Evolutionary conservation across 2,797 vertebrate species (phyloP).

Genomic region (Rhinophrynus dorsalis): DNA sequence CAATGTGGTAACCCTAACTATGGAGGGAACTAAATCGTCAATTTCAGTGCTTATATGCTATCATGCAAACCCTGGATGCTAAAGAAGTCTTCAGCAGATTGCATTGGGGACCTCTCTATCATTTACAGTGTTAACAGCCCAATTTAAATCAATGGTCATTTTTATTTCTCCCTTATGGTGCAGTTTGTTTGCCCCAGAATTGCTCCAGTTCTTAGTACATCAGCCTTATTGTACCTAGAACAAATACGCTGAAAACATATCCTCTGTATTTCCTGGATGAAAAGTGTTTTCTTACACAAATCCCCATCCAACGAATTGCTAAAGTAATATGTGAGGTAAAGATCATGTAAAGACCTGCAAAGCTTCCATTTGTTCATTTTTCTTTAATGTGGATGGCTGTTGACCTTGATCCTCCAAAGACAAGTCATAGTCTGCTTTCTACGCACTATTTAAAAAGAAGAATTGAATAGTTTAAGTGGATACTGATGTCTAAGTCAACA

Average conservation of each 20-base stretch:
- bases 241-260: constrained; percentile 31
- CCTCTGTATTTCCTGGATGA: constrained; percentile 50
- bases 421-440: constrained; percentile 37
- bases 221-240: too few species aligned
- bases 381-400: constrained; percentile 44
- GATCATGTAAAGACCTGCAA: constrained; percentile 47
- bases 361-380: constrained; percentile 41
- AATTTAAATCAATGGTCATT: too few species aligned
- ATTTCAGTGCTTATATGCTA: too few species aligned
- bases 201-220: too few species aligned
- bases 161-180: too few species aligned
- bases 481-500: constrained; percentile 47
- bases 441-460: constrained; percentile 47
- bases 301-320: constrained; percentile 33
- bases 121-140: too few species aligned
- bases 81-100: too few species aligned
- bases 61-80: too few species aligned
- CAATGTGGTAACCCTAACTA: too few species aligned
- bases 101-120: too few species aligned
- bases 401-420: constrained; percentile 41
- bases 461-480: constrained; percentile 43
- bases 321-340: constrained; percentile 33
- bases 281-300: constrained; percentile 23
- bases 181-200: too few species aligned
- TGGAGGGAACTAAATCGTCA: too few species aligned